Conservation (phyloP, 2,113 vertebrate species). For the Hystrix brachyura region DNA sequence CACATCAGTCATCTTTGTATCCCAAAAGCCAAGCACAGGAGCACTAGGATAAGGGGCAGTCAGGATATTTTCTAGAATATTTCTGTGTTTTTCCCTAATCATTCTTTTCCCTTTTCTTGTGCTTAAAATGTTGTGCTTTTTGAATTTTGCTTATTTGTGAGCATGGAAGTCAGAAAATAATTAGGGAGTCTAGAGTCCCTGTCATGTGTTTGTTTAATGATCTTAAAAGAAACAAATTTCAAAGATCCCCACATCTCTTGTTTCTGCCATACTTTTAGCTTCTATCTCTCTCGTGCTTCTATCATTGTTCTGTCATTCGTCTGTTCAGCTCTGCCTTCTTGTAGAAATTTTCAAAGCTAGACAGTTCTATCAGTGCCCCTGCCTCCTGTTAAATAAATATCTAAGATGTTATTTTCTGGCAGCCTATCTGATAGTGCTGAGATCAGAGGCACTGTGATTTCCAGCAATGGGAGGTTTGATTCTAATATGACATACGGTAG, state of each 20-base stretch:
- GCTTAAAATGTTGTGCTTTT: conserved; percentile 29
- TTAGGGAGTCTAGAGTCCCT: neutral
- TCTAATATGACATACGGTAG: conserved; percentile 58
- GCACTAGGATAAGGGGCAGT: neutral
- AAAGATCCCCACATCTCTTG: conserved; percentile 47
- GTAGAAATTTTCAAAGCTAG: conserved; percentile 73
- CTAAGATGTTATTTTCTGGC: conserved; percentile 65
- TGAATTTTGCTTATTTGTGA: conserved; percentile 18
- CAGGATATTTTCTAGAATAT: conserved; percentile 45
- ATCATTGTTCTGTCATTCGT: conserved; percentile 37
- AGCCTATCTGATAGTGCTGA: conserved; percentile 73
- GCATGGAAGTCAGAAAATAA: conserved; percentile 64
- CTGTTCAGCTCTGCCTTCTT: conserved; percentile 47
- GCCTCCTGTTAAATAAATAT: conserved; percentile 71
- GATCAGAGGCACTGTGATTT: conserved; percentile 66
- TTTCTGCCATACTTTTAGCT: conserved; percentile 56
- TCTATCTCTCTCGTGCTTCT: neutral
- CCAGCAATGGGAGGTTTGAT: conserved; percentile 54
- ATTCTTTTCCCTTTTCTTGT: conserved; percentile 37
- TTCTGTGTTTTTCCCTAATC: conserved; percentile 41
- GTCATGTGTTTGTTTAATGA: conserved; percentile 30
- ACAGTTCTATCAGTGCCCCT: conserved; percentile 63
- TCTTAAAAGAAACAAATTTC: conserved; percentile 73
- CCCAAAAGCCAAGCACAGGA: neutral
- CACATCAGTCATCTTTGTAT: neutral